Evolutionary conservation across 35 echinoderm and acorn worm species (phyloP), one percentile per base, ranked within the genome.

Genomic region (Apostichopus californicus): DNA sequence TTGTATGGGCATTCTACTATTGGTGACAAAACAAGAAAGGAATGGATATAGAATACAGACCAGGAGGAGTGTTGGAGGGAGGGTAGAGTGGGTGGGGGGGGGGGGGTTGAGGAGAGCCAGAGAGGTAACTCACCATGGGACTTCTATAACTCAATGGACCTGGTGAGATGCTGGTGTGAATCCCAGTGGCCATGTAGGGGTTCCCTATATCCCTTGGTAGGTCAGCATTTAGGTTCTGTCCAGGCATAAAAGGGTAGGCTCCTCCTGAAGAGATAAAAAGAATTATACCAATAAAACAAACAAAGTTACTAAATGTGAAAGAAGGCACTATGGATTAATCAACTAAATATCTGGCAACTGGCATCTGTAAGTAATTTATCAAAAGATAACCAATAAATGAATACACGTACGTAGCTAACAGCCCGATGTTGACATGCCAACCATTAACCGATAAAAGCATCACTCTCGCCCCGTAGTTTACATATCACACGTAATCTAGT

Each of bases 161-260:
- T 79, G 97, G 97, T 8, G 97, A 99, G 15, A 99, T 96, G 87
- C 94, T 99, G 86, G 91, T 96, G 68, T 96, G 97, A 17, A 99
- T 87, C 9, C 95, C 95, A 25, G 95, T 79, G 55, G 93, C 95
- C 23, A 93, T 81, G 72, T 96, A 96, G 1, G 93, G 94, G 79
- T 94, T 92, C n/a, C 86, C 91, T 23, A 96, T 68, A 22, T 96
- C 97, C 77, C 93, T 86, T 23, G 91, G 93, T 53, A 96, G 80
- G 28, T 96, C 97, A 73, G 92, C 93, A 91, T 96, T 96, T 52
- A 93, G 83, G 20, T 93, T 95, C 55, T 94, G 97, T 21, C 93
- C 93, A 85, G 91, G 91, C 85, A 98, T 94, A 59, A 99, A 99
- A 22, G 95, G 96, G 70, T 98, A 98, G 5, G 90, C 71, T 63